phyloP scores from a whole-genome alignment of 1,140 invertebrate genomes.

The Homarus americanus region DNA sequence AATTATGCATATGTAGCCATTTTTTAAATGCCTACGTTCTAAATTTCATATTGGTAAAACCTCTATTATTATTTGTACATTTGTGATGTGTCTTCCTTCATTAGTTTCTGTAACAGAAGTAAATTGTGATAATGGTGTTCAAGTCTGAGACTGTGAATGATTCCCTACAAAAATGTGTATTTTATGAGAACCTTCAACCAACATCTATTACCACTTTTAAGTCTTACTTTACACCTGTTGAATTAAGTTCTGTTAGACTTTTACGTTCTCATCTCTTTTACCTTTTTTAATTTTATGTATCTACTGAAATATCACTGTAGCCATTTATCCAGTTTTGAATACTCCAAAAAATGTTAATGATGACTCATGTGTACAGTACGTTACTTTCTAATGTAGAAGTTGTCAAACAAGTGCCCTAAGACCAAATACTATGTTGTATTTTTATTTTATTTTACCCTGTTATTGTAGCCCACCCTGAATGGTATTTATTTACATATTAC shows the following conservation, averaged over 20 bases:
- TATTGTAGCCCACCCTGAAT: neutral
- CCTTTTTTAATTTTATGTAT: no score
- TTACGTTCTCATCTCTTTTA: no score
- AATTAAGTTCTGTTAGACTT: no score
- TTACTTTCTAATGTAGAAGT: no score
- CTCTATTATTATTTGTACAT: slow-evolving; percentile 15
- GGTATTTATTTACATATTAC: neutral
- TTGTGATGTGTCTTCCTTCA: slow-evolving; percentile 39
- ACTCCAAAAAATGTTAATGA: neutral
- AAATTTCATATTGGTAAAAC: slow-evolving; percentile 6
- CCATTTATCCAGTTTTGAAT: no score
- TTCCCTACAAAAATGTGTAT: neutral
- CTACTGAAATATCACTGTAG: no score
- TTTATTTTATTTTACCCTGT: no score
- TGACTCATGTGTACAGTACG: no score
- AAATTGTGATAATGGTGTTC: slow-evolving; percentile 34
- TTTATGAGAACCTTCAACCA: neutral
- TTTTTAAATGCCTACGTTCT: neutral
- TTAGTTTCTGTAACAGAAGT: slow-evolving; percentile 22
- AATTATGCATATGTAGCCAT: slow-evolving; percentile 21
- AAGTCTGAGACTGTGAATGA: neutral
- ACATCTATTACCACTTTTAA: no score
- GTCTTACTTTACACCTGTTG: no score
- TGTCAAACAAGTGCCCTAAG: no score
- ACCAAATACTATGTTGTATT: no score